Percentiles rank a stretch among this genome's conserved stretches.
Evolutionary conservation across 2,113 vertebrate species (phyloP).

Genomic region (Burhinus bistriatus): DNA sequence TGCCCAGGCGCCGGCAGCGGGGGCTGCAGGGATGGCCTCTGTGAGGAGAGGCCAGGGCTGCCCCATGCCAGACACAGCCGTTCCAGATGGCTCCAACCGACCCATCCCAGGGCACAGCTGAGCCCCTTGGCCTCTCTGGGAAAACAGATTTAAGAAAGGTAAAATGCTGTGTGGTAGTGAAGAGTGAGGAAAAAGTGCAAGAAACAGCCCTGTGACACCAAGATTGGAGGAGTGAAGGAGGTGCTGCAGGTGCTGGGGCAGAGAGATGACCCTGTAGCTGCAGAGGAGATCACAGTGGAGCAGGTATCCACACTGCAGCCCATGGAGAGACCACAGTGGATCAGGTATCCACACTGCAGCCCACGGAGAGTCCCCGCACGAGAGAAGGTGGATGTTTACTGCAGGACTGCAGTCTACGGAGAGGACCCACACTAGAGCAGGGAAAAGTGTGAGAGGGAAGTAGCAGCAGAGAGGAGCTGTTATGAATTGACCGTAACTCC

Average conservation of each 20-base stretch:
- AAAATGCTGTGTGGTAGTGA: background rate
- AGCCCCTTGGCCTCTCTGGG: rapidly evolving
- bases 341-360: background rate
- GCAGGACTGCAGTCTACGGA: background rate
- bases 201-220: background rate
- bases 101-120: rapidly evolving
- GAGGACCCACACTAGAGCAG: background rate
- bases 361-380: background rate
- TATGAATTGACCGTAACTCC: background rate
- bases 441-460: background rate
- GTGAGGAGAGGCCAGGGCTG: background rate
- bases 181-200: background rate
- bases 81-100: rapidly evolving
- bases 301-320: background rate
- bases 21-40: background rate
- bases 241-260: rapidly evolving
- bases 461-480: background rate
- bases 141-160: background rate
- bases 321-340: rapidly evolving
- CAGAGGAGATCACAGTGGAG: background rate
- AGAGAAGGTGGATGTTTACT: background rate
- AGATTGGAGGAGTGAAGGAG: rapidly evolving
- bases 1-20: rapidly evolving
- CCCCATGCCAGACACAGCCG: rapidly evolving
- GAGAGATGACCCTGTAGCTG: background rate